Percentiles rank a stretch among this genome's conserved stretches.
Conservation (phyloP, 2,797 vertebrate species). For the Pitangus sulphuratus region DNA sequence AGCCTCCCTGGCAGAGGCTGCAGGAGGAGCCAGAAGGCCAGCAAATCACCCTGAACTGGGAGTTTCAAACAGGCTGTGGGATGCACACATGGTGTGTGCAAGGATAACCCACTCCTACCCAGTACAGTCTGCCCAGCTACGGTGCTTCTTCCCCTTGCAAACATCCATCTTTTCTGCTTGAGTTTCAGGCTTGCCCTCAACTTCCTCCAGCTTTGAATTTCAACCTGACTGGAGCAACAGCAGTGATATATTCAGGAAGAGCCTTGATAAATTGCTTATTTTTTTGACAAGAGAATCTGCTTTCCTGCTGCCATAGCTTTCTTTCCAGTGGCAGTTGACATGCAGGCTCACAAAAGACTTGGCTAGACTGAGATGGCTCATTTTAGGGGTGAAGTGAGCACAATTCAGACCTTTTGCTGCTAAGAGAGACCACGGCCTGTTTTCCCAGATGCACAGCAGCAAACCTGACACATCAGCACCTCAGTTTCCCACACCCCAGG, state of each 20-base stretch:
- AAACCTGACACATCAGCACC: neutral
- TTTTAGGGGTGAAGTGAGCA: neutral
- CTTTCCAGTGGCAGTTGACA: neutral
- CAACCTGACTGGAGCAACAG: neutral
- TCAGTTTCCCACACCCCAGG: neutral
- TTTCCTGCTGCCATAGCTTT: neutral
- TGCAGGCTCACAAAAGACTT: rapidly evolving
- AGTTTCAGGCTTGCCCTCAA: neutral
- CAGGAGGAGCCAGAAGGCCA: neutral
- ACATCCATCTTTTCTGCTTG: neutral
- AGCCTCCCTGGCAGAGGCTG: neutral
- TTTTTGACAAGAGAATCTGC: neutral
- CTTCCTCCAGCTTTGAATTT: neutral
- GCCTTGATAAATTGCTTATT: neutral
- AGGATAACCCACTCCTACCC: rapidly evolving
- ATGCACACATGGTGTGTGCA: neutral
- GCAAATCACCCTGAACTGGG: neutral
- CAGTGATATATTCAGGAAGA: neutral
- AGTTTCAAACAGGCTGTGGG: neutral
- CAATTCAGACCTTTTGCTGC: neutral
- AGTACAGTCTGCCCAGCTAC: neutral
- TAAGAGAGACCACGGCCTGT: neutral
- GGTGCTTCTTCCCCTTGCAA: neutral
- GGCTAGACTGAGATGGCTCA: neutral
- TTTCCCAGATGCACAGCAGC: neutral